A percentile compares a stretch with the other conserved stretches of the same genome.
Evolutionary conservation across 2,888 invertebrate genomes (phyloP).

Genomic region (Morinoia aosen): DNA sequence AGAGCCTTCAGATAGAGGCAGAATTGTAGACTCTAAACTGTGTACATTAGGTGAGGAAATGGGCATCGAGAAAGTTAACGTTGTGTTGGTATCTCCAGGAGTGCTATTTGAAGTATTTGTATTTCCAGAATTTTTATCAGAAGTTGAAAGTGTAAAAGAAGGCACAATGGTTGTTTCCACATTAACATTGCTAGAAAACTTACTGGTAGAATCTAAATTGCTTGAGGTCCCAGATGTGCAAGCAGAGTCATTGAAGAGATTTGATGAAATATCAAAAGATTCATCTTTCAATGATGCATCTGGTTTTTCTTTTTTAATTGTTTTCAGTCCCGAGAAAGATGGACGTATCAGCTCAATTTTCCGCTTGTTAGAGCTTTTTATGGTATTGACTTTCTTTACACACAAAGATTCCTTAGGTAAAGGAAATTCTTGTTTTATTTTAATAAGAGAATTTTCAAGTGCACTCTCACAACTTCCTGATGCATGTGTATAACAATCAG

Average conservation of each 20-base stretch:
- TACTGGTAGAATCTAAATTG: background rate
- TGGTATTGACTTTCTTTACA: background rate
- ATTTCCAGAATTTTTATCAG: background rate
- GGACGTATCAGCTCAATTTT: constrained; percentile 45
- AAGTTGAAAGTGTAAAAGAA: background rate
- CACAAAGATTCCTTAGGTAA: background rate
- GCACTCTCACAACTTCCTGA: background rate
- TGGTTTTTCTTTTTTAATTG: constrained; percentile 24
- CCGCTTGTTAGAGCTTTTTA: background rate
- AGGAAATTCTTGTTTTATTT: background rate
- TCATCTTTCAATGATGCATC: background rate
- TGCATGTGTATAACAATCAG: background rate
- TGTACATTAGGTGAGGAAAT: background rate
- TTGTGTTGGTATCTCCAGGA: background rate
- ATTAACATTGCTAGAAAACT: background rate
- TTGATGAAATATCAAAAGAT: background rate
- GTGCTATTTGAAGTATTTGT: background rate
- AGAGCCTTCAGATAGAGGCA: background rate
- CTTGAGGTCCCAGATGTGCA: background rate
- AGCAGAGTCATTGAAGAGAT: background rate
- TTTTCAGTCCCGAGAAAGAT: background rate
- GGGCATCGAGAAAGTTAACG: background rate
- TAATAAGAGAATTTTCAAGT: background rate
- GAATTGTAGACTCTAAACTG: background rate
- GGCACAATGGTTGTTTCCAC: background rate